A percentile compares a stretch with the other conserved stretches of the same genome.
These are phyloP conservation scores for Choristoneura fumiferana DNA, from an alignment of 1,140 invertebrate species.

Conservation along the genomic window DNA sequence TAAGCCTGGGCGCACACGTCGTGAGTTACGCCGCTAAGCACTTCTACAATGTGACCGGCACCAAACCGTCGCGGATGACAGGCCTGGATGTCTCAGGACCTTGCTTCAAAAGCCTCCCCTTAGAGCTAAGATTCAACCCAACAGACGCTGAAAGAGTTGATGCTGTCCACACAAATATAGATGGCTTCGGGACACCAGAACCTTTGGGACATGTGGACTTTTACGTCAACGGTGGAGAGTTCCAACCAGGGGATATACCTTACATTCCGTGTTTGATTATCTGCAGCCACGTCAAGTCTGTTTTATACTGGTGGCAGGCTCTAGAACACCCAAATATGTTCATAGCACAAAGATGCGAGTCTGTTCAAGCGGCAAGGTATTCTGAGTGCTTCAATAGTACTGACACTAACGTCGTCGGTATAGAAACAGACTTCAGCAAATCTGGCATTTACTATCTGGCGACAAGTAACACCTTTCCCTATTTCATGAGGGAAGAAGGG, in stretches of 20 bases:
- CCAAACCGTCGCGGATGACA: slow-evolving; percentile 79
- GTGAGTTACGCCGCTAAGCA: slow-evolving; percentile 49
- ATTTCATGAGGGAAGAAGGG: slow-evolving; percentile 57
- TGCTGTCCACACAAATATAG: slow-evolving; percentile 85
- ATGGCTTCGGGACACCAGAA: slow-evolving; percentile 83
- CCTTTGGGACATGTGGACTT: slow-evolving; percentile 85
- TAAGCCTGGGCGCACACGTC: slow-evolving; percentile 59
- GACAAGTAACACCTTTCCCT: slow-evolving; percentile 62
- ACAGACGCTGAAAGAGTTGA: slow-evolving; percentile 81
- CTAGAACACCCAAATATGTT: slow-evolving; percentile 64
- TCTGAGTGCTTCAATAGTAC: slow-evolving; percentile 55
- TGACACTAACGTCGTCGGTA: slow-evolving; percentile 47
- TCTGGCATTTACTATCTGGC: slow-evolving; percentile 60
- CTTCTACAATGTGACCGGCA: slow-evolving; percentile 47
- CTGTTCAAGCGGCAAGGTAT: slow-evolving; percentile 56
- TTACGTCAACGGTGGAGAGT: slow-evolving; percentile 85
- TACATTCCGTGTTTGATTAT: slow-evolving; percentile 58
- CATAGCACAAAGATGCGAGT: slow-evolving; percentile 53
- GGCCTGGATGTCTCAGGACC: slow-evolving; percentile 84
- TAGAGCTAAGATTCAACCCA: slow-evolving; percentile 74
- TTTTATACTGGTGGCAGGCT: slow-evolving; percentile 64
- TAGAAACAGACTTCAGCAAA: slow-evolving; percentile 49
- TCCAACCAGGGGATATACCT: slow-evolving; percentile 79
- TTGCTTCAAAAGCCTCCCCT: slow-evolving; percentile 75
- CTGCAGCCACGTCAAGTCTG: slow-evolving; percentile 57